Conservation (phyloP, 2,113 vertebrate species). For the Heteronetta atricapilla region DNA sequence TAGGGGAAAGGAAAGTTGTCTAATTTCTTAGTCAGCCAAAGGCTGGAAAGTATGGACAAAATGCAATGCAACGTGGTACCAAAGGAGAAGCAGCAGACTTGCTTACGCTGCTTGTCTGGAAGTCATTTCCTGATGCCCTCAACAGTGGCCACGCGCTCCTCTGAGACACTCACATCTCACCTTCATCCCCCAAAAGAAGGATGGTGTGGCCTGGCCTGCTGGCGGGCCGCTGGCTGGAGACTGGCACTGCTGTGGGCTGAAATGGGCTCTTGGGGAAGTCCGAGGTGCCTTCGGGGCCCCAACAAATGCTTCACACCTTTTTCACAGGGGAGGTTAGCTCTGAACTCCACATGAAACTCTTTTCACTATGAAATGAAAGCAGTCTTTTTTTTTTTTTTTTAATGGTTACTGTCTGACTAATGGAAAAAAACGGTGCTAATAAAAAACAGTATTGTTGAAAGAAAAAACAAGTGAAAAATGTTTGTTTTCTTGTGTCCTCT, state of each 20-base stretch:
- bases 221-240: not conserved
- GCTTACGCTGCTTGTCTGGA: not conserved
- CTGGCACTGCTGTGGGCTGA: not conserved
- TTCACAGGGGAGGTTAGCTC: not conserved
- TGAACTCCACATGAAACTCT: not conserved
- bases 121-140: not conserved
- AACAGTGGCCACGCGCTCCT: not conserved
- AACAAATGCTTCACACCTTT: not conserved
- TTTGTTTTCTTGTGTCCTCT: not conserved
- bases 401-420: not conserved
- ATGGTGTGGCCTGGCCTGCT: not conserved
- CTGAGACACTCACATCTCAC: not conserved
- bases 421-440: not conserved
- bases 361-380: not conserved
- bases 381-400: not conserved
- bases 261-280: not conserved
- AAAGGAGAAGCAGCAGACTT: not conserved
- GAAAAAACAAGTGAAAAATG: not conserved
- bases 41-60: not conserved
- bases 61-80: fast-evolving
- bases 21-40: not conserved
- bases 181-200: not conserved
- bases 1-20: not conserved
- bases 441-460: not conserved
- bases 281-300: fast-evolving